phyloP scores from a whole-genome alignment of 2,797 vertebrate genomes.

The Micromesistius poutassou region DNA sequence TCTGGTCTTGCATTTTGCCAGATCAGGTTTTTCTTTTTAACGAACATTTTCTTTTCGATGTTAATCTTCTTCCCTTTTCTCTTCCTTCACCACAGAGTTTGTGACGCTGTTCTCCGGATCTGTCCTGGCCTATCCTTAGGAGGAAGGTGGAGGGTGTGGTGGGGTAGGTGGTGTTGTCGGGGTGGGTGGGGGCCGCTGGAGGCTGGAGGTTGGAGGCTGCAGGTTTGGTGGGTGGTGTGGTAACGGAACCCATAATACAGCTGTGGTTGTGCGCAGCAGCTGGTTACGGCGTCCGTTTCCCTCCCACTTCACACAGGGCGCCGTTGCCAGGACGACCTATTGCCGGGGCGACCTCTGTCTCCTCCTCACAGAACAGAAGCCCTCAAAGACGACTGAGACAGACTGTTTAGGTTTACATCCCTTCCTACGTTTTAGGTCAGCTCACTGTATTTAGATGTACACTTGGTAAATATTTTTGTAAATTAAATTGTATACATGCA shows the following conservation, averaged over 20 bases:
- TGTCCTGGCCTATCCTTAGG: background rate
- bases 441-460: background rate
- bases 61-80: background rate
- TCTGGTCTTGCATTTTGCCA: background rate
- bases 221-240: slow-evolving; percentile 77
- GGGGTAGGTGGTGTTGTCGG: background rate
- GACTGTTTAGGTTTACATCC: background rate
- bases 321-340: slow-evolving; percentile 3
- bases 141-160: background rate
- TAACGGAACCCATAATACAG: slow-evolving; percentile 99
- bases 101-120: background rate
- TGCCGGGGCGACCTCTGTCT: background rate
- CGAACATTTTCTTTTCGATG: background rate
- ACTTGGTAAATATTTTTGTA: too few relatives aligned
- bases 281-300: slow-evolving; percentile 94
- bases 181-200: background rate
- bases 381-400: background rate
- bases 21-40: background rate
- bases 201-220: too few relatives aligned
- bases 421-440: background rate
- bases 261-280: slow-evolving; percentile 85
- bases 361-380: background rate
- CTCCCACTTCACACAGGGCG: slow-evolving; percentile 68
- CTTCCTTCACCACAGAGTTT: background rate
- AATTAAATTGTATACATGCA: too few relatives aligned